These are phyloP conservation scores for Okapia johnstoni DNA, from an alignment of 2,113 vertebrate species.

Conservation along the genomic window DNA sequence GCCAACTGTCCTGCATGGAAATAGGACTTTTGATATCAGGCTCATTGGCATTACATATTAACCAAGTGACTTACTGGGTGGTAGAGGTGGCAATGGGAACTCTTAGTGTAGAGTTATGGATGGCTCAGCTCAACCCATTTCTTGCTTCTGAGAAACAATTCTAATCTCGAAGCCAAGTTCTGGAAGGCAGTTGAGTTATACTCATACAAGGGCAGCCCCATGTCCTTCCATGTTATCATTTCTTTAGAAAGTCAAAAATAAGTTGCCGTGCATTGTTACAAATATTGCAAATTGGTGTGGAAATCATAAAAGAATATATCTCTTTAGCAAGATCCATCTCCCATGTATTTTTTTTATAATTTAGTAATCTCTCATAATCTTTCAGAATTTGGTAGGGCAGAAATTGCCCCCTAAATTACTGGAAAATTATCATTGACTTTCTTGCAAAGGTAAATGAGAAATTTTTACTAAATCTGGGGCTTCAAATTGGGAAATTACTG, in stretches of 20 bases:
- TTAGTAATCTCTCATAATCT: conserved; percentile 25
- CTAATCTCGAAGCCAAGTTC: not conserved
- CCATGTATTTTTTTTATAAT: conserved; percentile 36
- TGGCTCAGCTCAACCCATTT: not conserved
- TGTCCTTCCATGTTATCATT: not conserved
- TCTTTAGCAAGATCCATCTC: not conserved
- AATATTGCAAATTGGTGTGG: not conserved
- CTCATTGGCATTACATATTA: not conserved
- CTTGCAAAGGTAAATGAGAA: conserved; percentile 1
- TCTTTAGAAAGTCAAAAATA: conserved; percentile 14
- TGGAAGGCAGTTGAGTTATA: not conserved
- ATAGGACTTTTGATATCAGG: not conserved
- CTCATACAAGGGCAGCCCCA: not conserved
- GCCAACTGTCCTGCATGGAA: not conserved
- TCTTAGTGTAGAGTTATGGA: not conserved
- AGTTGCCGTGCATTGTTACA: not conserved
- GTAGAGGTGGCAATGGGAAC: not conserved
- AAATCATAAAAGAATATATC: not conserved
- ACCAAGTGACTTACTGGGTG: not conserved
- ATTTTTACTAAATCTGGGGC: not conserved
- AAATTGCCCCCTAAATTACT: not conserved
- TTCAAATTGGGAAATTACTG: not conserved
- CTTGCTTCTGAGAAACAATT: not conserved
- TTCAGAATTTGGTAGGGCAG: not conserved
- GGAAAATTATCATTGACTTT: conserved; percentile 15